Evolutionary conservation across 1,140 invertebrate species (phyloP).

Genomic region (Trissolcus basalis): DNA sequence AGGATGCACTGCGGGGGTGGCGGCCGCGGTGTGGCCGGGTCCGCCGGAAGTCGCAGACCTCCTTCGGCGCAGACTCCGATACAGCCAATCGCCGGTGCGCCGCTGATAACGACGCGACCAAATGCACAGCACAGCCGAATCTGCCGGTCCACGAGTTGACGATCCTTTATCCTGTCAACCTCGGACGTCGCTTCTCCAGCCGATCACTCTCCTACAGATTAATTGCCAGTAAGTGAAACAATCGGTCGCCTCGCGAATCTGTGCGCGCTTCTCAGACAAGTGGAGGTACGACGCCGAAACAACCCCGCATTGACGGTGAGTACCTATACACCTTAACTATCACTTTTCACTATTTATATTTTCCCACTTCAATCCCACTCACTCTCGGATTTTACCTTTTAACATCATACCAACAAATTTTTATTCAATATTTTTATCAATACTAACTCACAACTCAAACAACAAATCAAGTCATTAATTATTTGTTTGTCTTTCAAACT

Average conservation of each 20-base stretch:
- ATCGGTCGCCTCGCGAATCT: no score
- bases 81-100: constrained; percentile 76
- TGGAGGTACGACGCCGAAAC: constrained; percentile 29
- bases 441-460: no score
- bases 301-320: constrained; percentile 63
- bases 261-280: neutral
- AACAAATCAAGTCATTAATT: no score
- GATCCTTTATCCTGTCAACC: constrained; percentile 48
- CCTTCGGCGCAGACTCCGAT: constrained; percentile 74
- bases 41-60: constrained; percentile 58
- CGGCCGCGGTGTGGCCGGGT: constrained; percentile 32
- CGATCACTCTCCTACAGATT: constrained; percentile 2
- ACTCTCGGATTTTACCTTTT: no score
- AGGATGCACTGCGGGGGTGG: constrained; percentile 58
- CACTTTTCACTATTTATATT: no score
- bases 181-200: constrained; percentile 16
- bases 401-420: no score
- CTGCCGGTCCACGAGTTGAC: constrained; percentile 69
- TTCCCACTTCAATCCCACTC: no score
- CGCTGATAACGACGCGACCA: constrained; percentile 74
- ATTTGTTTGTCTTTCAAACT: no score
- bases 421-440: no score
- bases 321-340: no score
- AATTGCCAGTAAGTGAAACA: constrained; percentile 12
- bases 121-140: constrained; percentile 67